phyloP scores from a whole-genome alignment of 2,888 invertebrate genomes.

The Diaprepes abbreviatus region DNA sequence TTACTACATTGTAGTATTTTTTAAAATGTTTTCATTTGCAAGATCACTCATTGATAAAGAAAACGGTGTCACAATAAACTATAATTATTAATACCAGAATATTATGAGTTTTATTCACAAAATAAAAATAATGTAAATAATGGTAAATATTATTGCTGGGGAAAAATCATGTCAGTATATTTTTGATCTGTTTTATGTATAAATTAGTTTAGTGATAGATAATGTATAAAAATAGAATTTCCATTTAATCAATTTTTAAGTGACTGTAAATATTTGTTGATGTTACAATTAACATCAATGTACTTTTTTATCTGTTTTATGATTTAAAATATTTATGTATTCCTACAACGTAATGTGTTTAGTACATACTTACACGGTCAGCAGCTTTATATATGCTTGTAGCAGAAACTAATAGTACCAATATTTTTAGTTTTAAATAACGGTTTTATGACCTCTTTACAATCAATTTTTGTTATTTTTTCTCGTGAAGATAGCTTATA shows the following conservation, averaged over 20 bases:
- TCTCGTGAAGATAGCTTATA: neutral
- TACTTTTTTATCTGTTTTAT: conserved; percentile 28
- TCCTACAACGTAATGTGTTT: conserved; percentile 21
- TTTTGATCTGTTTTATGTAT: conserved; percentile 14
- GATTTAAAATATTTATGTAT: conserved; percentile 19
- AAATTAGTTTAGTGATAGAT: conserved; percentile 11
- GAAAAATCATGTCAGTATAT: neutral
- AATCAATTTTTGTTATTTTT: neutral
- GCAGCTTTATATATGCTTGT: conserved; percentile 3
- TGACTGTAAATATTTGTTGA: conserved; percentile 17
- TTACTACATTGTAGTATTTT: too few relatives aligned
- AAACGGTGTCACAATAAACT: too few relatives aligned
- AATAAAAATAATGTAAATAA: too few relatives aligned
- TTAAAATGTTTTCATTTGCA: too few relatives aligned
- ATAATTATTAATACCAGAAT: too few relatives aligned
- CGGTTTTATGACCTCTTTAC: neutral
- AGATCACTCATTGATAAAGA: too few relatives aligned
- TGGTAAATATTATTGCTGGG: conserved; percentile 7
- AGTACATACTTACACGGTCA: conserved; percentile 10
- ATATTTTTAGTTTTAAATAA: neutral
- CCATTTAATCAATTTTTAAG: neutral
- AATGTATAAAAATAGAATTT: conserved; percentile 12
- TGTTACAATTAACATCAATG: neutral
- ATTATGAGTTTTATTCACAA: too few relatives aligned
- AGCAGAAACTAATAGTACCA: neutral